Evolutionary conservation across 2,113 vertebrate genomes (phyloP).

Genomic region (Pteruthius melanotis): DNA sequence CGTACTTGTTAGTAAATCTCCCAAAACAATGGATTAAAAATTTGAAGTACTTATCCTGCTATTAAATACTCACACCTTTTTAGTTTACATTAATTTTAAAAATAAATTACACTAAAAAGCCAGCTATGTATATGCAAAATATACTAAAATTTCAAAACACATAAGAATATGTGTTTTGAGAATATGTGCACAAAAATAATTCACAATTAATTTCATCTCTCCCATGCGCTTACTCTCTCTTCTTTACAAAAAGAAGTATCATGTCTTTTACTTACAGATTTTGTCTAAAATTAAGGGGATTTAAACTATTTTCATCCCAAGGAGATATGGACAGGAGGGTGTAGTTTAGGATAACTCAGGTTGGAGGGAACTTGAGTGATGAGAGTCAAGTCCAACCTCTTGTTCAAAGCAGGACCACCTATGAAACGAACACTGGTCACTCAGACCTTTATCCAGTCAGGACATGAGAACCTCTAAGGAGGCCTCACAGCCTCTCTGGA

Average conservation of each 20-base stretch:
- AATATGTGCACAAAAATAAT: neutral
- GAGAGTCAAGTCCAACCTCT: neutral
- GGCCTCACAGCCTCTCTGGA: neutral
- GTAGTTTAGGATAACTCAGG: neutral
- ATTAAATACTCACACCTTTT: neutral
- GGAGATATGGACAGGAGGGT: neutral
- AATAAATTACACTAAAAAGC: neutral
- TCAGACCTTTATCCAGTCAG: neutral
- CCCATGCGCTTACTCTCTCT: neutral
- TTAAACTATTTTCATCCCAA: neutral
- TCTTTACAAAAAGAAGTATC: neutral
- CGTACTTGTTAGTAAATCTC: neutral
- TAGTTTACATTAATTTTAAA: neutral
- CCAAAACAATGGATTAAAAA: neutral
- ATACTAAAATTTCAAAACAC: neutral
- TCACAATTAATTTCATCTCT: neutral
- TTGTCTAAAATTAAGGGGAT: neutral
- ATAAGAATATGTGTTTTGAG: no score
- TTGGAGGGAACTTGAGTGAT: neutral
- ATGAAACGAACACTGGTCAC: neutral
- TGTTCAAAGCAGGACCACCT: neutral
- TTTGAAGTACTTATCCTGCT: neutral
- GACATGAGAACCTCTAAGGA: neutral
- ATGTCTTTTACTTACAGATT: neutral
- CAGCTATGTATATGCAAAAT: neutral